These are phyloP conservation scores for Sphenopsis melanotis DNA, from an alignment of 2,797 vertebrate species.

Conservation along the genomic window DNA sequence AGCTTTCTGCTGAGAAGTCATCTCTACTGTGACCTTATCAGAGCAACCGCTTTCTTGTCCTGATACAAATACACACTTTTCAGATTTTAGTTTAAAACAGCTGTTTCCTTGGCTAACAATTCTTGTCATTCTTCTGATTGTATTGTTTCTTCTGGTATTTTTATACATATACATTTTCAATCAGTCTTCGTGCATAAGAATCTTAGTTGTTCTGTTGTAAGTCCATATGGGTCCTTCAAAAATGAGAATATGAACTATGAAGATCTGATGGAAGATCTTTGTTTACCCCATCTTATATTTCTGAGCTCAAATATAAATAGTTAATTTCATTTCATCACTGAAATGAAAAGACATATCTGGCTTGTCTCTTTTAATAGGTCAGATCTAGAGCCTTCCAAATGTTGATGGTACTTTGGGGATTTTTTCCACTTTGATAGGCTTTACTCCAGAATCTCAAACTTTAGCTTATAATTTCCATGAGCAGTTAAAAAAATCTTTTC, in stretches of 20 bases:
- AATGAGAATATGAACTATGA: not conserved
- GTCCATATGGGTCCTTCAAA: not conserved
- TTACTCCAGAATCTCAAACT: not conserved
- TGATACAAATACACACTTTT: not conserved
- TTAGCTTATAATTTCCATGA: not conserved
- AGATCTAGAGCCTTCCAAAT: not conserved
- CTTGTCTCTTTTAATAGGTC: not conserved
- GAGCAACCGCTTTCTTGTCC: not conserved
- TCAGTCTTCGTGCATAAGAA: not conserved
- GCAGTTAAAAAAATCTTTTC: not conserved
- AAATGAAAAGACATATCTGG: not conserved
- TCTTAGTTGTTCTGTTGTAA: not conserved
- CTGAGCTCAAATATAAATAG: not conserved
- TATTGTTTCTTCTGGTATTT: not conserved
- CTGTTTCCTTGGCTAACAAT: not conserved
- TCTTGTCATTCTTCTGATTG: not conserved
- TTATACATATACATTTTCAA: not conserved
- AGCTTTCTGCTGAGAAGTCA: not conserved
- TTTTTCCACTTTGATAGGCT: not conserved
- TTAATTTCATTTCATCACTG: not conserved
- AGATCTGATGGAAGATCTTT: not conserved
- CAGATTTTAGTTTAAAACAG: not conserved
- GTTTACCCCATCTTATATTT: not conserved
- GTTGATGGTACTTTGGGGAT: not conserved
- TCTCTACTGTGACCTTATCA: not conserved